A percentile compares a stretch with the other conserved stretches of the same genome.
Conservation (phyloP, 2,113 vertebrate genomes). For the Oncorhynchus kisutch region DNA sequence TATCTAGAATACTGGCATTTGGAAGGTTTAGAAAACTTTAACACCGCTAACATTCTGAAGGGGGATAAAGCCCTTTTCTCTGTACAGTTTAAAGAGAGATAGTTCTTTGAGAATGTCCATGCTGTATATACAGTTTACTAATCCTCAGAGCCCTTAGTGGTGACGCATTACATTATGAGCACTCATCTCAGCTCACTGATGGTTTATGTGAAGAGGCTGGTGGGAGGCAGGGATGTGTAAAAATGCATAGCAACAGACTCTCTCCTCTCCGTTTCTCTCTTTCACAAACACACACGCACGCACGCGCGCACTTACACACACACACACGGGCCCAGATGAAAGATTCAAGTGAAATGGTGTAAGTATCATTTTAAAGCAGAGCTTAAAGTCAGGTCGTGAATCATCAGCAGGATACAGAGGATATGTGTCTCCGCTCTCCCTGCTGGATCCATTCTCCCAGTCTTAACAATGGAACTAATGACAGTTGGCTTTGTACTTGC, state of each 20-base stretch:
- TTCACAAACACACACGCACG: constrained; percentile 4
- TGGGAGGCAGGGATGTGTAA: constrained; percentile 62
- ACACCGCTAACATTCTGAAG: constrained; percentile 47
- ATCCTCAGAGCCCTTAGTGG: constrained; percentile 31
- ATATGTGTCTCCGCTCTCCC: background rate
- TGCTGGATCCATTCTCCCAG: background rate
- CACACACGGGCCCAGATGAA: constrained; percentile 35
- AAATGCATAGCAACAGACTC: constrained; percentile 74
- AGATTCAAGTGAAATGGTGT: constrained; percentile 47
- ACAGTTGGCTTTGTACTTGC: background rate
- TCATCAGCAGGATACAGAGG: constrained; percentile 31
- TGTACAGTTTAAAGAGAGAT: constrained; percentile 15
- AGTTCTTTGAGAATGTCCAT: constrained; percentile 2
- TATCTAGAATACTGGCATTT: constrained; percentile 10
- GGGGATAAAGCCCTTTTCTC: constrained; percentile 36
- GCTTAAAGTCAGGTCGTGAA: constrained; percentile 56
- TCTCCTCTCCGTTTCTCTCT: constrained; percentile 4
- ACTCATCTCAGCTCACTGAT: background rate
- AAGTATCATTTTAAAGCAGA: constrained; percentile 48
- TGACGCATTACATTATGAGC: constrained; percentile 45
- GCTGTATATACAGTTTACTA: background rate
- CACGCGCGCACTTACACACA: constrained; percentile 36
- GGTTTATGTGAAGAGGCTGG: constrained; percentile 39
- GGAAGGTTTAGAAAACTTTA: constrained; percentile 39
- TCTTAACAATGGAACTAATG: background rate